Percentiles rank a stretch among this genome's conserved stretches.
Evolutionary conservation across 2,888 invertebrate species (phyloP).

Genomic region (Ormyrus thymus): DNA sequence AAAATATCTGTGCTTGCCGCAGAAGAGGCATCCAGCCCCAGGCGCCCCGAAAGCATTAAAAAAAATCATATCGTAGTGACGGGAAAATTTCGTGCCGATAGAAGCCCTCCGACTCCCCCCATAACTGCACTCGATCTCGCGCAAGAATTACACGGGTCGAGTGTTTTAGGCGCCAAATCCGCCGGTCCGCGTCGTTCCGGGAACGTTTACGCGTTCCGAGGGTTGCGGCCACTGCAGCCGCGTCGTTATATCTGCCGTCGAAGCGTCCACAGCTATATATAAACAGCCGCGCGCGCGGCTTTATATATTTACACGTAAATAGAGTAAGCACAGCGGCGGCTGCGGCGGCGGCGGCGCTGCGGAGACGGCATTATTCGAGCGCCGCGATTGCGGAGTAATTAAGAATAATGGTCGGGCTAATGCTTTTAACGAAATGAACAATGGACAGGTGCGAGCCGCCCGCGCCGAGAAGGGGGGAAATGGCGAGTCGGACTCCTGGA

Average conservation of each 20-base stretch:
- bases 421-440: conserved; percentile 70
- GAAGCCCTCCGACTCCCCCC: too few relatives aligned
- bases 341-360: background rate
- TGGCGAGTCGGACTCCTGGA: too few relatives aligned
- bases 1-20: too few relatives aligned
- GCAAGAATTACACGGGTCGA: too few relatives aligned
- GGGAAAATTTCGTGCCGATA: too few relatives aligned
- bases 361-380: background rate
- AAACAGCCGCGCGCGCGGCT: background rate
- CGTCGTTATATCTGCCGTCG: conserved; percentile 11
- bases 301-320: conserved; percentile 27
- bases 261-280: conserved; percentile 27
- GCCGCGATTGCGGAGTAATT: conserved; percentile 61
- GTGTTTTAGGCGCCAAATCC: background rate
- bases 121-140: too few relatives aligned
- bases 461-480: background rate
- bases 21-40: too few relatives aligned
- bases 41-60: too few relatives aligned
- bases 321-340: conserved; percentile 11
- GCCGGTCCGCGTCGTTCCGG: background rate
- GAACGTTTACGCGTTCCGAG: conserved; percentile 23
- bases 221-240: conserved; percentile 12
- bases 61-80: too few relatives aligned
- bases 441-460: conserved; percentile 62
- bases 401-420: conserved; percentile 69